Percentiles rank a stretch among this genome's conserved stretches.
These are phyloP conservation scores for Hirtodrosophila histrioides DNA, from an alignment of 2,888 invertebrate genomes.

Conservation along the genomic window DNA sequence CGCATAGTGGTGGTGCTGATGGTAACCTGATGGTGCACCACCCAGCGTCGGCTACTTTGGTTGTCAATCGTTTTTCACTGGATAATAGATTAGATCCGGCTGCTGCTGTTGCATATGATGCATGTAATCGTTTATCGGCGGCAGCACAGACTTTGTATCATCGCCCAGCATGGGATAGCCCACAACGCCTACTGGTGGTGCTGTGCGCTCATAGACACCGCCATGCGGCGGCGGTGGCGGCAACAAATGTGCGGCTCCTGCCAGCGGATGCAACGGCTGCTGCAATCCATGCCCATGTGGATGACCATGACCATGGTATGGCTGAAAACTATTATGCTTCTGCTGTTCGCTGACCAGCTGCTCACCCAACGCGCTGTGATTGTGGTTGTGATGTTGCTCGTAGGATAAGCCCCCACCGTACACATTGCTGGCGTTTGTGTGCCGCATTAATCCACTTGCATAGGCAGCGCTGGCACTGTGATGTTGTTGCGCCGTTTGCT, in stretches of 20 bases:
- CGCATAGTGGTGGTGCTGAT: constrained; percentile 48
- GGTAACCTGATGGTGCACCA: constrained; percentile 48
- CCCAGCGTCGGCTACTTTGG: constrained; percentile 73
- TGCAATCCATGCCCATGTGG: constrained; percentile 65
- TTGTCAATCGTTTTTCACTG: constrained; percentile 84
- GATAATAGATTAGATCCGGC: constrained; percentile 83
- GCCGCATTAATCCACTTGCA: constrained; percentile 78
- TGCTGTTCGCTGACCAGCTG: constrained; percentile 77
- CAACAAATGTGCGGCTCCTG: constrained; percentile 67
- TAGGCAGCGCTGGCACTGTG: constrained; percentile 63
- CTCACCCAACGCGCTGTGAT: constrained; percentile 68
- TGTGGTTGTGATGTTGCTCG: constrained; percentile 70
- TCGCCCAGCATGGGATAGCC: constrained; percentile 79
- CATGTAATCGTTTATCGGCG: constrained; percentile 84
- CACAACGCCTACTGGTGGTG: constrained; percentile 57
- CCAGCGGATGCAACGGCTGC: constrained; percentile 69
- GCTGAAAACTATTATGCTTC: constrained; percentile 83
- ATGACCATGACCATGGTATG: constrained; percentile 75
- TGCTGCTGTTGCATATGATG: constrained; percentile 82
- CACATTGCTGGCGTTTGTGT: constrained; percentile 64
- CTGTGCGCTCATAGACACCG: constrained; percentile 77
- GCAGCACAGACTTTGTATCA: constrained; percentile 82
- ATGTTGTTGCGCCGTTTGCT: constrained; percentile 54
- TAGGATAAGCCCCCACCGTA: constrained; percentile 63
- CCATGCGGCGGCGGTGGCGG: constrained; percentile 78